Evolutionary conservation across 2,113 vertebrate species (phyloP).

Genomic region (Hemichromis elongatus): DNA sequence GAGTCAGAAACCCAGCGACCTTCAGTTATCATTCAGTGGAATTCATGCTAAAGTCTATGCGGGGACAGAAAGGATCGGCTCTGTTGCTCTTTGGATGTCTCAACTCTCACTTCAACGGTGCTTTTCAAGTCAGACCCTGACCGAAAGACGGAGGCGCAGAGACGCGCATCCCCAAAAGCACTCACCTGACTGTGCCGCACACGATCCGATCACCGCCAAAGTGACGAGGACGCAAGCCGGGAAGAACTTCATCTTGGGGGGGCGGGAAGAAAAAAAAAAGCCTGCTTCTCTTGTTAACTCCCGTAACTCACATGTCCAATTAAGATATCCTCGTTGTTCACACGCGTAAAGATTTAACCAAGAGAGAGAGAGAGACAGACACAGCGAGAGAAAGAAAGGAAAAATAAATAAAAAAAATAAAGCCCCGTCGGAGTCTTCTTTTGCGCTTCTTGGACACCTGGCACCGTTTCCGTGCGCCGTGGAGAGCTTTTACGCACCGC

Average conservation of each 20-base stretch:
- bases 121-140: neutral
- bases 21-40: neutral
- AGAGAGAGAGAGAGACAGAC: neutral
- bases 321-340: conserved; percentile 53
- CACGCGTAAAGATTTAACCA: neutral
- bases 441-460: neutral
- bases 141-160: neutral
- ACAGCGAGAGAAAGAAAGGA: neutral
- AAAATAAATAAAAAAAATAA: neutral
- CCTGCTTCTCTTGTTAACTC: conserved; percentile 52
- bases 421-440: neutral
- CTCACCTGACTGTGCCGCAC: conserved; percentile 73
- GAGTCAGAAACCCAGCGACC: neutral
- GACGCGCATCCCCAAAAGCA: neutral
- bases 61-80: neutral
- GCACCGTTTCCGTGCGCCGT: conserved; percentile 18
- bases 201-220: conserved; percentile 49
- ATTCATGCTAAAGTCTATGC: neutral
- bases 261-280: neutral
- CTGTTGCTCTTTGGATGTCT: neutral
- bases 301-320: conserved; percentile 72
- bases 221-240: conserved; percentile 56
- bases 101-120: neutral
- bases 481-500: conserved; percentile 49
- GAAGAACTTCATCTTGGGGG: conserved; percentile 67